These are phyloP conservation scores for Chrysomela aeneicollis DNA, from an alignment of 2,888 invertebrate species.

Conservation along the genomic window DNA sequence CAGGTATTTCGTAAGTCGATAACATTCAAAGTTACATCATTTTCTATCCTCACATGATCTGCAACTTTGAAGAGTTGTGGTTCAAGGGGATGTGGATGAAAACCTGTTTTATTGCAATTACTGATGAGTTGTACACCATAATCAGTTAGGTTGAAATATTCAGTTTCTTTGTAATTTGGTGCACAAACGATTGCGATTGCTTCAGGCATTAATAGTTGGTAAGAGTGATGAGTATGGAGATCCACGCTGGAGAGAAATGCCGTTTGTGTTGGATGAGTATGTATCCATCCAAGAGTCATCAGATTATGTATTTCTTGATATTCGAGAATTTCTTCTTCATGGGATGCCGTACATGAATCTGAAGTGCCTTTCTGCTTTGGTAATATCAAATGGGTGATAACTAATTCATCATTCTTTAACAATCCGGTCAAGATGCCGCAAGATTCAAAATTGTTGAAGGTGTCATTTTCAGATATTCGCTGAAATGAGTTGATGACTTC, in stretches of 20 bases:
- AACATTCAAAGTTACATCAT: neutral
- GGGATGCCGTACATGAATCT: slow-evolving; percentile 91
- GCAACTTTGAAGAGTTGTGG: neutral
- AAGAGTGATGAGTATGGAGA: neutral
- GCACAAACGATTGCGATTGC: neutral
- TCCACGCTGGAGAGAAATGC: neutral
- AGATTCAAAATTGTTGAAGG: neutral
- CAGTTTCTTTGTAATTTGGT: neutral
- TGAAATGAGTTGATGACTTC: neutral
- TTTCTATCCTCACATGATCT: neutral
- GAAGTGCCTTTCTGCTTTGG: slow-evolving; percentile 93
- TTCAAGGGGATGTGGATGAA: neutral
- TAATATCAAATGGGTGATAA: no score
- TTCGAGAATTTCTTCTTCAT: slow-evolving; percentile 93
- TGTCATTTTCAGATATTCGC: neutral
- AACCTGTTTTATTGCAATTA: neutral
- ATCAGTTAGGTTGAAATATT: neutral
- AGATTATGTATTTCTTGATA: slow-evolving; percentile 91
- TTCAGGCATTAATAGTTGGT: neutral
- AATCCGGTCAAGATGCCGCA: neutral
- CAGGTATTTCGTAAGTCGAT: neutral
- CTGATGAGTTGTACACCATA: neutral
- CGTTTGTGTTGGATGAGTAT: slow-evolving; percentile 56
- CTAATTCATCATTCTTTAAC: slow-evolving; percentile 68
- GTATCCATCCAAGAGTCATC: slow-evolving; percentile 99